Conservation (phyloP, 2,797 vertebrate species). For the Sebastes glaucus region DNA sequence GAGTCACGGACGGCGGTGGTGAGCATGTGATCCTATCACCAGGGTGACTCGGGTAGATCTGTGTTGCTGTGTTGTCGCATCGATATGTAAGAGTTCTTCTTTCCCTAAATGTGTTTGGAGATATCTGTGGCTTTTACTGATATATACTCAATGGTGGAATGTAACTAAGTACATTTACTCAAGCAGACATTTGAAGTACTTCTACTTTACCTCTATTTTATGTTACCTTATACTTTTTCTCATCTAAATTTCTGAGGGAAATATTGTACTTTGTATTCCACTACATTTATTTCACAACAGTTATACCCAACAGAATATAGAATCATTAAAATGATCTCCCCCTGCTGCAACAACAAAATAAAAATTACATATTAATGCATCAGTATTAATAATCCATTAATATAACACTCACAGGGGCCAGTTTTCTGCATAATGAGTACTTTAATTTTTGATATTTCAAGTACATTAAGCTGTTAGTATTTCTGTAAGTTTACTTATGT, state of each 20-base stretch:
- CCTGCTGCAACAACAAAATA: not conserved
- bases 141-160: not conserved
- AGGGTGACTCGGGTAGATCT: conserved; percentile 80
- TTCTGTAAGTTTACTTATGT: not conserved
- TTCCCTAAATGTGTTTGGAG: conserved; percentile 30
- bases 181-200: not conserved
- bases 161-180: not conserved
- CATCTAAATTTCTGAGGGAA: not conserved
- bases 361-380: not conserved
- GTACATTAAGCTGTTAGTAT: not conserved
- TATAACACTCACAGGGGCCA: not conserved
- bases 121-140: not conserved
- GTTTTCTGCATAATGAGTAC: not conserved
- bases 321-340: not conserved
- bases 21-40: conserved; percentile 81
- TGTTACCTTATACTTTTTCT: not conserved
- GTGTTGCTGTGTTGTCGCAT: conserved; percentile 63
- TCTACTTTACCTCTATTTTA: not conserved
- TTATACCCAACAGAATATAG: not conserved
- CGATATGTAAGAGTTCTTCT: conserved; percentile 35
- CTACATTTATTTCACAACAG: not conserved
- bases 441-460: not conserved
- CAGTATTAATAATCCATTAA: not conserved
- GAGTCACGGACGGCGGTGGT: conserved; percentile 73
- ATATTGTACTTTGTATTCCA: not conserved